Percentiles rank a stretch among this genome's conserved stretches.
These are phyloP conservation scores for Hyppa rectilinea DNA, from an alignment of 2,888 invertebrate genomes.

Conservation along the genomic window DNA sequence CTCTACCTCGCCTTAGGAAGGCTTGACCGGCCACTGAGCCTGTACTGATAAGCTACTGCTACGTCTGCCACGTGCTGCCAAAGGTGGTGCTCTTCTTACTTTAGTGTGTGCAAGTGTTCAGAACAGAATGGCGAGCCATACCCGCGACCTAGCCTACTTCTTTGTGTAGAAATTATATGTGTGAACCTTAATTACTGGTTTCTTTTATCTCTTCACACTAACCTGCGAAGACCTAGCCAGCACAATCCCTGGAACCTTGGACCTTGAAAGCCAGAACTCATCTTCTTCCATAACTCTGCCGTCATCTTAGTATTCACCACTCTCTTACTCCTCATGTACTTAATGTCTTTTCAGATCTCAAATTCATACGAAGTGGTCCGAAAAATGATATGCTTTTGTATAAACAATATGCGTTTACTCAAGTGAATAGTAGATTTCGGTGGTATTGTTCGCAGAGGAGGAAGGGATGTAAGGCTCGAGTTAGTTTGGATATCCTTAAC, in stretches of 20 bases:
- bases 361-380: conserved; percentile 37
- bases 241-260: background rate
- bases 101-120: background rate
- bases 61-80: background rate
- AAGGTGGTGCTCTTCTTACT: background rate
- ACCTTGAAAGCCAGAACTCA: background rate
- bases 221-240: background rate
- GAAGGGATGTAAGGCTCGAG: conserved; percentile 39
- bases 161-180: background rate
- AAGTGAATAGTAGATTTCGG: conserved; percentile 13
- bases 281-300: background rate
- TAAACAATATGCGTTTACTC: conserved; percentile 36
- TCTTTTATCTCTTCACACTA: background rate
- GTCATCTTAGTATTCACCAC: background rate
- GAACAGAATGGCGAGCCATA: background rate
- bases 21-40: background rate
- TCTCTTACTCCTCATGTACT: background rate
- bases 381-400: conserved; percentile 44
- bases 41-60: background rate
- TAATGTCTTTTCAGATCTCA: conserved; percentile 28
- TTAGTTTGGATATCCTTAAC: conserved; percentile 30
- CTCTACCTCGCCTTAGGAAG: background rate
- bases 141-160: background rate
- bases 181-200: background rate
- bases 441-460: conserved; percentile 55